These are phyloP conservation scores for Upupa epops DNA, from an alignment of 2,113 vertebrate genomes.

Conservation along the genomic window DNA sequence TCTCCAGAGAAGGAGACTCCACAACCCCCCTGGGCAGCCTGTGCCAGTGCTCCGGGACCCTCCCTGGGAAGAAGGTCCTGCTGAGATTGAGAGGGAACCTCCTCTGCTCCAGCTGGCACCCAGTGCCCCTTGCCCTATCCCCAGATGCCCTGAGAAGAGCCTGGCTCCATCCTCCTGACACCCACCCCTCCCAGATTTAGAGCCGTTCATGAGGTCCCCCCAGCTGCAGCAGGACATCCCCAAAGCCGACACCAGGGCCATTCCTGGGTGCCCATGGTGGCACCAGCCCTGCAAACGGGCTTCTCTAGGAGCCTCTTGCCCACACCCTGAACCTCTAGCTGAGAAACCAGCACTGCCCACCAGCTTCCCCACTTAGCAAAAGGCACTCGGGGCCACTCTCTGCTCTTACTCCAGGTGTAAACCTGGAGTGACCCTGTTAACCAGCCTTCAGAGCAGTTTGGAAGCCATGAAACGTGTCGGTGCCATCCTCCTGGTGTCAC, in stretches of 20 bases:
- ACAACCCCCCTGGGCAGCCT: too few relatives aligned
- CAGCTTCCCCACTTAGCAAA: background rate
- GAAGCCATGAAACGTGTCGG: background rate
- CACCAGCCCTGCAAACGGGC: background rate
- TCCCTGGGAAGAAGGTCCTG: too few relatives aligned
- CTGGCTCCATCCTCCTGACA: too few relatives aligned
- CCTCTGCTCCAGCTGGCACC: too few relatives aligned
- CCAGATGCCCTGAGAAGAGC: too few relatives aligned
- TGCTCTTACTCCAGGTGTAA: background rate
- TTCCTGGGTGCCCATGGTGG: fast-evolving
- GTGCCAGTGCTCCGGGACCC: too few relatives aligned
- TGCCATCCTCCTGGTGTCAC: conserved; percentile 11
- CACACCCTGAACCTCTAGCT: background rate
- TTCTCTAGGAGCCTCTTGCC: background rate
- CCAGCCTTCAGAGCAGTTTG: background rate
- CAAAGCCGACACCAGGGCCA: background rate
- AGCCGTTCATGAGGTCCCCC: too few relatives aligned
- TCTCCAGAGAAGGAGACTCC: too few relatives aligned
- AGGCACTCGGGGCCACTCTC: background rate
- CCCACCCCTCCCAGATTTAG: too few relatives aligned
- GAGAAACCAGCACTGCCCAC: background rate
- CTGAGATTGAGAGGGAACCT: too few relatives aligned
- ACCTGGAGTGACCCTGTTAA: background rate
- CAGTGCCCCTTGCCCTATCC: too few relatives aligned
- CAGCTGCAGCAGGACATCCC: background rate